Conservation (phyloP, 2,113 vertebrate genomes). For the Xenus cinereus region DNA sequence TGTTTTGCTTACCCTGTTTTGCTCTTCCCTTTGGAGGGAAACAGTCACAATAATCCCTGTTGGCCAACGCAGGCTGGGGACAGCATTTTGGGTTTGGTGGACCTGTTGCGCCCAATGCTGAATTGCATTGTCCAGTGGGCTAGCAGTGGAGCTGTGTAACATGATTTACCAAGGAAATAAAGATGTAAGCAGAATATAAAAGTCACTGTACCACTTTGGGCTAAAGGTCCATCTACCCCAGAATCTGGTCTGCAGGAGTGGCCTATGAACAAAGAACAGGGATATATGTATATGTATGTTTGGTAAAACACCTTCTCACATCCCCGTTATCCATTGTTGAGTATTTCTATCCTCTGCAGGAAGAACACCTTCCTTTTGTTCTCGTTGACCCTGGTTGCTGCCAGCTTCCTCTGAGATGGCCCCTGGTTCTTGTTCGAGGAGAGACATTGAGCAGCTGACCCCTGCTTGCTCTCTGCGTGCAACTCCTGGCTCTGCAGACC, state of each 20-base stretch:
- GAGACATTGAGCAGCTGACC: not conserved
- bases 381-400: not conserved
- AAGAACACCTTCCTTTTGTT: not conserved
- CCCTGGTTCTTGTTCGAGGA: not conserved
- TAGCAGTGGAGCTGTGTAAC: not conserved
- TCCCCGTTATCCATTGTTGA: not conserved
- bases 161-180: not conserved
- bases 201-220: not conserved
- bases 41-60: not conserved
- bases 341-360: not conserved
- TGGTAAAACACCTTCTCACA: not conserved
- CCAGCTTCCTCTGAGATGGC: not conserved
- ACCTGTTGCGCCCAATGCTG: not conserved
- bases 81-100: not conserved
- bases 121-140: not conserved
- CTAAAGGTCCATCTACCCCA: not conserved
- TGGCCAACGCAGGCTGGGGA: not conserved
- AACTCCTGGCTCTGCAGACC: not conserved
- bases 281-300: not conserved
- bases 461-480: rapidly evolving
- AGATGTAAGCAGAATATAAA: not conserved
- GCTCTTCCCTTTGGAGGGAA: not conserved
- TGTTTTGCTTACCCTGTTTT: not conserved
- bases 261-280: not conserved
- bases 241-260: not conserved